Evolutionary conservation across 2,888 invertebrate species (phyloP).

Genomic region (Margaritifera margaritifera): DNA sequence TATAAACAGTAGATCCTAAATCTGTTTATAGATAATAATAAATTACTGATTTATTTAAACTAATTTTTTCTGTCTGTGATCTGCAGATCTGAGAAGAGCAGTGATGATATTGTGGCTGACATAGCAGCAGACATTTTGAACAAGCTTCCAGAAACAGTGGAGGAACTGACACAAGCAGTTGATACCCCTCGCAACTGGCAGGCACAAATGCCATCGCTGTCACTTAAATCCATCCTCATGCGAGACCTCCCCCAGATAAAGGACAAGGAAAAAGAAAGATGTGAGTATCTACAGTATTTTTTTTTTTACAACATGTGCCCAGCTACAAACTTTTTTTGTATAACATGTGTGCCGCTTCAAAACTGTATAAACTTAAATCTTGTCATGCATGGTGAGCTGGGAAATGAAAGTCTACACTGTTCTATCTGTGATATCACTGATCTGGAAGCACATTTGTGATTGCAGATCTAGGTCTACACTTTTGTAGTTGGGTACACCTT

Average conservation of each 20-base stretch:
- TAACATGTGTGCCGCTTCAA: neutral
- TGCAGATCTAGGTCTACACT: too few species aligned
- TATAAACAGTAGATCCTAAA: too few species aligned
- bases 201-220: conserved; percentile 29
- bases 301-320: neutral
- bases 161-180: conserved; percentile 51
- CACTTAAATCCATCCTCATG: conserved; percentile 44
- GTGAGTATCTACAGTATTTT: conserved; percentile 27
- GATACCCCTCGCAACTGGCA: conserved; percentile 24
- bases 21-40: neutral
- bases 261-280: conserved; percentile 54
- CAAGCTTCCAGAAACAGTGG: conserved; percentile 61
- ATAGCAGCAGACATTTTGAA: conserved; percentile 82
- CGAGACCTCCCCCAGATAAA: conserved; percentile 45
- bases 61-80: neutral
- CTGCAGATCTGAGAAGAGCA: conserved; percentile 76
- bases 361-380: too few species aligned
- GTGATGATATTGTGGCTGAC: conserved; percentile 85
- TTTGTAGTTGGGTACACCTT: too few species aligned
- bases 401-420: too few species aligned
- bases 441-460: too few species aligned
- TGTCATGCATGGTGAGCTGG: too few species aligned
- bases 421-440: too few species aligned
- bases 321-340: neutral
- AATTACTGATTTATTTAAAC: neutral